Base-by-base conservation (phyloP, 2,113 vertebrate genomes). In the Podocnemis expansa region DNA sequence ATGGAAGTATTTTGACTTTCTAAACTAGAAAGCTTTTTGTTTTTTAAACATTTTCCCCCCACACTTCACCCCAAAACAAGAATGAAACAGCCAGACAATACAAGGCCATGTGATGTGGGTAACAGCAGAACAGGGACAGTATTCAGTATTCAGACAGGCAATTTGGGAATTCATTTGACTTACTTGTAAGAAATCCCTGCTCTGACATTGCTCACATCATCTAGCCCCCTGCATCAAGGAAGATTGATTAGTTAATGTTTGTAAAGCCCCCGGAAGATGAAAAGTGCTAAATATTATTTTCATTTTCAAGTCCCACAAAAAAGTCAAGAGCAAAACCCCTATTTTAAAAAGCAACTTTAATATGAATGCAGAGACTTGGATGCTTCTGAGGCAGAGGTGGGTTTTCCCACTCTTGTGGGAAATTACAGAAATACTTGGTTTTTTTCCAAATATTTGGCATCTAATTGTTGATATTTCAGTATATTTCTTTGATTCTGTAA, bases 221-320 rank as follows among this genome's bases (percentile, higher is more conserved):
- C 51, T 73, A 45, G n/a, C 81, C 52, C 75, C 81, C 96, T 0
- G 78, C 93, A 51, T 67, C 67, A 87, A 93, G 54, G 79, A 21
- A n/a, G 19, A 95, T 93, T 96, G 94, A 95, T 96, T 96, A 96
- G 95, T 83, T 89, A 90, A 92, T 96, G 91, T 88, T 91, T 92
- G 92, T 84, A 93, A 94, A 95, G 92, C 89, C 56, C 93, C 97
- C 93, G 96, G 95, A 97, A 96, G 95, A 97, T 92, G 82, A 92
- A 90, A 95, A 51, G 43, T 73, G 76, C 49, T 56, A 73, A 95
- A 80, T 63, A 90, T 96, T 96, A 96, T 96, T 95, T 96, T 96
- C 85, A 84, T 93, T 96, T 96, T 95, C 89, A 96, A 94, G 80
- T 84, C 54, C 82, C 84, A 84, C 80, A 76, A 45, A 27, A 13